These are phyloP conservation scores for Hafferia zeledoni DNA, from an alignment of 2,797 vertebrate species.

Conservation along the genomic window DNA sequence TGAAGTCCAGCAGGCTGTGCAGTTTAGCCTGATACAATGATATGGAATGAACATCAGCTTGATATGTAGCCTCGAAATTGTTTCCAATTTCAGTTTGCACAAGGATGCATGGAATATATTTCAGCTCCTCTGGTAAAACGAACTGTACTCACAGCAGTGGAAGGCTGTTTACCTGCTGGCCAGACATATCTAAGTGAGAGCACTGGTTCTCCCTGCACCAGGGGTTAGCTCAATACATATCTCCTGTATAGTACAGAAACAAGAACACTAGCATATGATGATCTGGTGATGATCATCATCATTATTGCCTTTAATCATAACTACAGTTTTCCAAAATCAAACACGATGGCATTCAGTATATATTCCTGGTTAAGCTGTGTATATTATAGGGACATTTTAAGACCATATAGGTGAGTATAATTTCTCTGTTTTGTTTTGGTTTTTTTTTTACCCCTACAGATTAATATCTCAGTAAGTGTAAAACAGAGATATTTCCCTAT, in stretches of 20 bases:
- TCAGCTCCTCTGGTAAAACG: background rate
- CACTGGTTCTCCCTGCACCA: background rate
- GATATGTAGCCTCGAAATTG: background rate
- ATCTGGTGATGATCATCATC: background rate
- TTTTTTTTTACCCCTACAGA: background rate
- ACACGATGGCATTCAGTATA: fast-evolving
- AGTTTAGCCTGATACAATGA: background rate
- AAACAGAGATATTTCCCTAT: background rate
- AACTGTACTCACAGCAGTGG: background rate
- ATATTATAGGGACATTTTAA: background rate
- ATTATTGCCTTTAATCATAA: background rate
- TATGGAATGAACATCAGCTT: background rate
- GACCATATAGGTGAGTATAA: background rate
- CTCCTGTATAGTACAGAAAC: background rate
- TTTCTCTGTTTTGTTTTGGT: background rate
- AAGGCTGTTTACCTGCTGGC: background rate
- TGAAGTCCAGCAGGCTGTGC: background rate
- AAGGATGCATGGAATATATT: background rate
- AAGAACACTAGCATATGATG: background rate
- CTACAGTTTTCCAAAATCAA: background rate
- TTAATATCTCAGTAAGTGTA: background rate
- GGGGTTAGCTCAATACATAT: background rate
- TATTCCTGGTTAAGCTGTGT: background rate
- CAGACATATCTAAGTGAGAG: background rate
- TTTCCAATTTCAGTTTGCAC: background rate